A percentile compares a stretch with the other conserved stretches of the same genome.
These are phyloP conservation scores for Pycnonotus jocosus DNA, from an alignment of 2,113 vertebrate genomes.

Conservation along the genomic window DNA sequence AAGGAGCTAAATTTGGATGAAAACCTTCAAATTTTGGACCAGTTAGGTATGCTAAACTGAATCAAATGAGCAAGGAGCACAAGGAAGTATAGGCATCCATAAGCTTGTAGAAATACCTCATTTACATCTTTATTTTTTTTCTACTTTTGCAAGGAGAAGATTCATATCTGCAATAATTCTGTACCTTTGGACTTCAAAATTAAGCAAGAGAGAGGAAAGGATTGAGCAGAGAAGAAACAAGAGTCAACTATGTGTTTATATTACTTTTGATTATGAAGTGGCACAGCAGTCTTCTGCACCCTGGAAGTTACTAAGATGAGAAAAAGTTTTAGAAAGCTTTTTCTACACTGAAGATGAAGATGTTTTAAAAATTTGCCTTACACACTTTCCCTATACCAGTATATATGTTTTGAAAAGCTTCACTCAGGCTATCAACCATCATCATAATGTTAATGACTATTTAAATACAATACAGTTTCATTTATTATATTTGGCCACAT, in stretches of 20 bases:
- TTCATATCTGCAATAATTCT: neutral
- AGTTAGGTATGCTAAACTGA: neutral
- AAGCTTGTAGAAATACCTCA: neutral
- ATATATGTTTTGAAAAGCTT: neutral
- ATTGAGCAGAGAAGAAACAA: neutral
- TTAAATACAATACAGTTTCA: neutral
- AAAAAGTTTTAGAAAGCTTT: neutral
- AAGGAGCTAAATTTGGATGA: neutral
- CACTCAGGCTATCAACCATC: neutral
- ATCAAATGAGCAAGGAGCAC: neutral
- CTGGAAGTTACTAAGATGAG: neutral
- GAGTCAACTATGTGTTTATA: neutral
- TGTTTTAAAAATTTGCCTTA: neutral
- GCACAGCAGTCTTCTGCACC: neutral
- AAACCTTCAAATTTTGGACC: neutral
- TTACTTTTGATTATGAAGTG: constrained; percentile 1
- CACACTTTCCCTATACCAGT: neutral
- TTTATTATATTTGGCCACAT: neutral
- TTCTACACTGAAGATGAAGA: neutral
- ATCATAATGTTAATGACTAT: constrained; percentile 15
- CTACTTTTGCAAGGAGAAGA: constrained; percentile 41
- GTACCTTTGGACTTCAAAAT: constrained; percentile 20
- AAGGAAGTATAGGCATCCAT: neutral
- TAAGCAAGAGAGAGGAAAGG: neutral
- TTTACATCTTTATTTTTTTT: neutral